These are phyloP conservation scores for Hesperophylax magnus DNA, from an alignment of 1,140 invertebrate genomes.

Conservation along the genomic window DNA sequence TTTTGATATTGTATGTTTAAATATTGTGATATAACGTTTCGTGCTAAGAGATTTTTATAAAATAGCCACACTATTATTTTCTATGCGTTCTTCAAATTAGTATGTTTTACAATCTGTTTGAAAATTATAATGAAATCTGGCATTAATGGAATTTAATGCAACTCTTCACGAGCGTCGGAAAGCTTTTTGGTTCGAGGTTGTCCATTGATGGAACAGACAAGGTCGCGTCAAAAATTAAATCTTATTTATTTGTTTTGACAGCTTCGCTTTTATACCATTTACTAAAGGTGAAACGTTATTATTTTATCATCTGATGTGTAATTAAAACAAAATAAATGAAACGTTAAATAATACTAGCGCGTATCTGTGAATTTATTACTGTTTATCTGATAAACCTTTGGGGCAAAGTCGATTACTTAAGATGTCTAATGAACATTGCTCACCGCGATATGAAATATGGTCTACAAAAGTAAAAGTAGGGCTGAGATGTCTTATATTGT, in stretches of 20 bases:
- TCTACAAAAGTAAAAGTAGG: conserved; percentile 10
- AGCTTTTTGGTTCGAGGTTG: conserved; percentile 10
- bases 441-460: conserved; percentile 7
- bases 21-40: too few relatives aligned
- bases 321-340: conserved; percentile 1
- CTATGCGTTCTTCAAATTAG: too few relatives aligned
- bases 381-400: conserved; percentile 9
- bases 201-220: neutral
- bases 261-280: neutral
- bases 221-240: conserved; percentile 29
- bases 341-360: neutral
- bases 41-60: too few relatives aligned
- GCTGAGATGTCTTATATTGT: neutral
- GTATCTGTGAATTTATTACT: conserved; percentile 1
- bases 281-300: neutral
- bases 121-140: too few relatives aligned
- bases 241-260: conserved; percentile 8
- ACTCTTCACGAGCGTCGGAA: neutral
- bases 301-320: neutral
- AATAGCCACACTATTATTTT: too few relatives aligned
- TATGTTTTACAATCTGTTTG: too few relatives aligned
- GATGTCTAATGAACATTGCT: conserved; percentile 21
- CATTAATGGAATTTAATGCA: too few relatives aligned
- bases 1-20: neutral
- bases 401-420: conserved; percentile 8